Evolutionary conservation across 92 coral and sea anemone genomes (phyloP).

Genomic region (Diadumene lineata): DNA sequence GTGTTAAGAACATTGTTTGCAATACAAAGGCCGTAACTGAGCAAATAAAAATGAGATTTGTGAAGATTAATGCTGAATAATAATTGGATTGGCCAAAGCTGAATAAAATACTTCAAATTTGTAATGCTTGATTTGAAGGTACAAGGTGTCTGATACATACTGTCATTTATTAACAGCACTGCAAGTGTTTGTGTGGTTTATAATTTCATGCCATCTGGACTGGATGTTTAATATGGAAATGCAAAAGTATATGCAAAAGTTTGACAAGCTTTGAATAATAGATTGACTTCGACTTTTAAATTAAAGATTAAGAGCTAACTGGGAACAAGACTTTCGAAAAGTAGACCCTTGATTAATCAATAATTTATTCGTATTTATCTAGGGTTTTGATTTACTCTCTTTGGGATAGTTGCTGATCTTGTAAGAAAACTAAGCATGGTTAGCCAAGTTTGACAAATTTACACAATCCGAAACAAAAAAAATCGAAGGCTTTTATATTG

Average conservation of each 20-base stretch:
- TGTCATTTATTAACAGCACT: background rate
- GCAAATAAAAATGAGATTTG: too few species aligned
- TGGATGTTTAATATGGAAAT: background rate
- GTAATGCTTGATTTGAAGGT: too few species aligned
- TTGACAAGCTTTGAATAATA: background rate
- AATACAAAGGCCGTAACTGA: too few species aligned
- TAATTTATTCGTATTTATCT: too few species aligned
- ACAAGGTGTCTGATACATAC: too few species aligned
- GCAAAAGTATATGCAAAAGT: background rate
- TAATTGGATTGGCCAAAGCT: too few species aligned
- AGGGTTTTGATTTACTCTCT: too few species aligned
- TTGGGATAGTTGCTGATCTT: background rate
- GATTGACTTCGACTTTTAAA: background rate
- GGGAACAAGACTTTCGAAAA: background rate
- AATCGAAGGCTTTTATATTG: background rate
- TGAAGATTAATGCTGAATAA: too few species aligned
- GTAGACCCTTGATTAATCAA: background rate
- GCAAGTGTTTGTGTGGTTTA: background rate
- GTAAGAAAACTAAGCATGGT: background rate
- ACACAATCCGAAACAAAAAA: background rate
- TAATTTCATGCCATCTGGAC: background rate
- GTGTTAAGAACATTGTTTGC: too few species aligned
- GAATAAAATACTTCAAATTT: too few species aligned
- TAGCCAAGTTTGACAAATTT: constrained; percentile 1
- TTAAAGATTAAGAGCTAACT: background rate